Conservation (phyloP, 2,888 invertebrate genomes). For the Zaprionus bogoriensis region DNA sequence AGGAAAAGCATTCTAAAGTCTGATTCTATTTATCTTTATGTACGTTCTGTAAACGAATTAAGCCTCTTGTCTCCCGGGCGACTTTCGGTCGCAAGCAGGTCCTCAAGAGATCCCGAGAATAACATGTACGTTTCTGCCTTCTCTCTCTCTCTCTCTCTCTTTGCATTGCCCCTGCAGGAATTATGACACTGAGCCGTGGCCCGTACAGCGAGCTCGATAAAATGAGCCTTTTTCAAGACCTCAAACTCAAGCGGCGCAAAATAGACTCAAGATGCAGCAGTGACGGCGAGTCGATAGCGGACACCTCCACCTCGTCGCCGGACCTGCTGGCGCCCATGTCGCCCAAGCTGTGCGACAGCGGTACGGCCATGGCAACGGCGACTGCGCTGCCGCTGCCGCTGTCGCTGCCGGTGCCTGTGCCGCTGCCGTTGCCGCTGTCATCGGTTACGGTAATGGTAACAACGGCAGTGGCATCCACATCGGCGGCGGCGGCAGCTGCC, state of each 20-base stretch:
- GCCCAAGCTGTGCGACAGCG: conserved; percentile 88
- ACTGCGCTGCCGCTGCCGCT: conserved; percentile 59
- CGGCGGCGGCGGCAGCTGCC: conserved; percentile 34
- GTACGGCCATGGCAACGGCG: conserved; percentile 56
- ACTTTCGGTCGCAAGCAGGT: too few relatives aligned
- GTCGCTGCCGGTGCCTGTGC: conserved; percentile 28
- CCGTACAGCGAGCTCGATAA: conserved; percentile 97
- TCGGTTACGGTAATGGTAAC: conserved; percentile 43
- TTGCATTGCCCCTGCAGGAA: conserved; percentile 85
- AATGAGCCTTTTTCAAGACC: conserved; percentile 99
- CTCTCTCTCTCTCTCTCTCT: background rate
- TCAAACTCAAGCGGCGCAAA: conserved; percentile 98
- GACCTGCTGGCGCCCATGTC: conserved; percentile 93
- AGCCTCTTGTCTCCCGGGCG: too few relatives aligned
- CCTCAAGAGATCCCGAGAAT: background rate
- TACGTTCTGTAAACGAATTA: too few relatives aligned
- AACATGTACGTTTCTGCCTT: background rate
- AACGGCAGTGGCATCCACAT: too few relatives aligned
- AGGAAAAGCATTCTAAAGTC: too few relatives aligned
- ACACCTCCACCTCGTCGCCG: conserved; percentile 96
- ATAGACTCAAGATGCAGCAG: conserved; percentile 98
- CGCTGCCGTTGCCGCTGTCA: conserved; percentile 60
- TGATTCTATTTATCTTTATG: too few relatives aligned
- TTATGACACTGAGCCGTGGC: conserved; percentile 98
- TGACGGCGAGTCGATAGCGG: conserved; percentile 97